Evolutionary conservation across 2,113 vertebrate genomes (phyloP).

Genomic region (Forbesichthys papilliferus): DNA sequence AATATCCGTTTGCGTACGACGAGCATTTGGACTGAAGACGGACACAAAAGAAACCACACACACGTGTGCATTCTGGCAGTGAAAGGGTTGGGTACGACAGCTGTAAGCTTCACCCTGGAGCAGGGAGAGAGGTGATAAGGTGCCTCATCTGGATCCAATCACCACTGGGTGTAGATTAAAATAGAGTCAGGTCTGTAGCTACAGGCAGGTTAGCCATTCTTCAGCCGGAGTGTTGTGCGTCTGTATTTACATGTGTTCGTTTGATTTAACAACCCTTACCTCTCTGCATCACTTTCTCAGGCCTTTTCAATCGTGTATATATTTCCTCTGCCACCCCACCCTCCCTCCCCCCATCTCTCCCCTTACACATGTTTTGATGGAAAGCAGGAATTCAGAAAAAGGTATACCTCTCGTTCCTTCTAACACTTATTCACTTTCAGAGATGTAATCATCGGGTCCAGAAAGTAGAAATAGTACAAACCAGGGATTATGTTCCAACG

Average conservation of each 20-base stretch:
- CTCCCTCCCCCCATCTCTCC: background rate
- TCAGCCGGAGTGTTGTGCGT: background rate
- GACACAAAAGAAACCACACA: conserved; percentile 1
- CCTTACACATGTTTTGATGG: background rate
- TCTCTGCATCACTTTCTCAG: background rate
- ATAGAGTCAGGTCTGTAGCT: conserved; percentile 45
- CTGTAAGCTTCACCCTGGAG: conserved; percentile 33
- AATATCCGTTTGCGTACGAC: conserved; percentile 11
- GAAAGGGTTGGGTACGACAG: conserved; percentile 37
- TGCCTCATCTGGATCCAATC: conserved; percentile 72
- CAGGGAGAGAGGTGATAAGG: conserved; percentile 35
- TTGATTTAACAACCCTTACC: background rate
- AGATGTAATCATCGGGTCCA: no score
- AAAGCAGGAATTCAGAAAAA: no score
- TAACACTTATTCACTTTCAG: no score
- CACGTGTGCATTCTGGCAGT: background rate
- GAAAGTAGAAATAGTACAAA: no score
- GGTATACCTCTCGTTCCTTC: no score
- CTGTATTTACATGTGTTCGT: background rate
- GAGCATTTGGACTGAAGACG: conserved; percentile 2
- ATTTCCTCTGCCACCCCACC: no score
- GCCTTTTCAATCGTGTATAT: background rate
- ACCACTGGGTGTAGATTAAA: conserved; percentile 67
- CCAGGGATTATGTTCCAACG: no score
- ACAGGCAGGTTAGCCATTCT: conserved; percentile 34